These are phyloP conservation scores for Hippopotamus amphibius DNA, from an alignment of 2,113 vertebrate species.

Conservation along the genomic window DNA sequence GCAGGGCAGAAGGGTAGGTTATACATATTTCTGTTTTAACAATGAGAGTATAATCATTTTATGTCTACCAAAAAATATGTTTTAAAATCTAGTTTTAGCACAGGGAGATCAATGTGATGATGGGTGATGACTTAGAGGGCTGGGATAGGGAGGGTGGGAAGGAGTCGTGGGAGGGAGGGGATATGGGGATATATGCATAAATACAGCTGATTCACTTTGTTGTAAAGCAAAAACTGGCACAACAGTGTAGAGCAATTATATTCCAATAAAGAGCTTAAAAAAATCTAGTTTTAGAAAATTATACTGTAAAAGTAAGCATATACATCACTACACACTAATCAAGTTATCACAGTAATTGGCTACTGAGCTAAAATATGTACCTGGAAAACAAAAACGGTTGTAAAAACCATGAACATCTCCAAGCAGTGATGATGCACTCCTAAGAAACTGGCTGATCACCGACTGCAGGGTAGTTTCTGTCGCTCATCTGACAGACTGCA, in stretches of 20 bases:
- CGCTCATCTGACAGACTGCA: too few relatives aligned
- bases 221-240: too few relatives aligned
- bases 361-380: background rate
- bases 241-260: too few relatives aligned
- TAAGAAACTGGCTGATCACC: background rate
- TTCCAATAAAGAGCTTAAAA: background rate
- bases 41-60: background rate
- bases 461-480: background rate
- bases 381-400: background rate
- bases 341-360: background rate
- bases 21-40: background rate
- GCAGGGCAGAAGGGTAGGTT: background rate
- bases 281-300: constrained; percentile 24
- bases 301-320: background rate
- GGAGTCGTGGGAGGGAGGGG: too few relatives aligned
- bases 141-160: too few relatives aligned
- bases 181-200: too few relatives aligned
- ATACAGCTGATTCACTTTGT: too few relatives aligned
- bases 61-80: background rate
- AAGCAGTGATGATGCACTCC: background rate
- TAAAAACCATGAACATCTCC: background rate
- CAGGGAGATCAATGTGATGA: background rate
- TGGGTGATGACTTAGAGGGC: too few relatives aligned
- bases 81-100: constrained; percentile 29
- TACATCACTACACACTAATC: background rate